Conservation (phyloP, 2,888 invertebrate species). For the Psylliodes chrysocephalus region DNA sequence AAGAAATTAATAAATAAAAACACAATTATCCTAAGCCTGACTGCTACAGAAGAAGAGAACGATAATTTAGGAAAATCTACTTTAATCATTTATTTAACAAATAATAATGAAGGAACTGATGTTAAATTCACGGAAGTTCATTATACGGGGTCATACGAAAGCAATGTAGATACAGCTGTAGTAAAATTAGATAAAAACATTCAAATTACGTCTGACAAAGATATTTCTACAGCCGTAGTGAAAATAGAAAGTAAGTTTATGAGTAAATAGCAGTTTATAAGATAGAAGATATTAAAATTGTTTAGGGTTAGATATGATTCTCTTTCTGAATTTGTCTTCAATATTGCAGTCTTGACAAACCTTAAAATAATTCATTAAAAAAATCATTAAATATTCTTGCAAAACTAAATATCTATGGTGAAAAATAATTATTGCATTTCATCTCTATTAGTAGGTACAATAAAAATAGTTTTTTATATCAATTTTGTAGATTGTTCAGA, state of each 20-base stretch:
- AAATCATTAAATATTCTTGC: too few relatives aligned
- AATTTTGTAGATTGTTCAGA: too few relatives aligned
- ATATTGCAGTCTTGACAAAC: too few relatives aligned
- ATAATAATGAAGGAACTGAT: not conserved
- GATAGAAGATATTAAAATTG: too few relatives aligned
- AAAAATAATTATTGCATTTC: too few relatives aligned
- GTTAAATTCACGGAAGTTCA: constrained; percentile 12
- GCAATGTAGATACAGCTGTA: not conserved
- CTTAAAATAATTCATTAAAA: too few relatives aligned
- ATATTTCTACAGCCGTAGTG: not conserved
- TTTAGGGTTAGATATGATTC: too few relatives aligned
- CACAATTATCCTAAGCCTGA: constrained; percentile 40
- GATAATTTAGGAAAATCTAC: constrained; percentile 27
- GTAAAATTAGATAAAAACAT: constrained; percentile 20
- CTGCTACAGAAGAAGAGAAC: constrained; percentile 32
- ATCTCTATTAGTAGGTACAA: too few relatives aligned
- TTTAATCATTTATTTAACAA: constrained; percentile 37
- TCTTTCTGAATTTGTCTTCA: too few relatives aligned
- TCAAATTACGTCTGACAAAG: constrained; percentile 1
- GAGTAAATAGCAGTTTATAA: too few relatives aligned
- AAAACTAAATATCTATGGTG: too few relatives aligned
- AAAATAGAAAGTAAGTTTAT: constrained; percentile 21
- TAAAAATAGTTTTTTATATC: too few relatives aligned
- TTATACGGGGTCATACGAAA: constrained; percentile 27
- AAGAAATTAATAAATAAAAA: constrained; percentile 25